A percentile compares a stretch with the other conserved stretches of the same genome.
Conservation (phyloP, 2,797 vertebrate species). For the Hypotaenidia okinawae region DNA sequence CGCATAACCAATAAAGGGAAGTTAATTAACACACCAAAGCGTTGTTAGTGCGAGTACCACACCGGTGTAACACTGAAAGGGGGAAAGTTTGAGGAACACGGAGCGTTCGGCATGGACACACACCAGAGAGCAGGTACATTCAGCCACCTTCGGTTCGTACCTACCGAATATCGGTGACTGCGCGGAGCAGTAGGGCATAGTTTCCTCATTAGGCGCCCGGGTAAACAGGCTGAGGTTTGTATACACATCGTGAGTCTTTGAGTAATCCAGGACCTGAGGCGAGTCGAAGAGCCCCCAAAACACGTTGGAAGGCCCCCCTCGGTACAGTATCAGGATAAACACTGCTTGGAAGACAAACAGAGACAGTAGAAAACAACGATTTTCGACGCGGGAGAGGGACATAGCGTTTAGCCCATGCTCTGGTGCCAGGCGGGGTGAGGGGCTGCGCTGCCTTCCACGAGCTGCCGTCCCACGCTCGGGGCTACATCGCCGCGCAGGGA, state of each 20-base stretch:
- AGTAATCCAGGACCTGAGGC: constrained; percentile 57
- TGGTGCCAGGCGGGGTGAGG: not conserved
- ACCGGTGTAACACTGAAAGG: not conserved
- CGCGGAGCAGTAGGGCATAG: constrained; percentile 26
- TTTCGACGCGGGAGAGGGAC: constrained; percentile 57
- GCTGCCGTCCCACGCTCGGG: not conserved
- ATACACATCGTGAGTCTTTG: constrained; percentile 69
- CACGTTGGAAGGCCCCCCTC: constrained; percentile 40
- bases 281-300: constrained; percentile 16
- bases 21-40: not conserved
- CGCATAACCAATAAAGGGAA: fast-evolving
- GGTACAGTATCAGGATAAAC: constrained; percentile 73
- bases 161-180: constrained; percentile 70
- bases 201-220: not conserved
- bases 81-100: not conserved
- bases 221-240: constrained; percentile 72
- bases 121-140: too few relatives aligned
- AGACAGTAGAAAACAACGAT: constrained; percentile 60
- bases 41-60: not conserved
- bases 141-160: not conserved
- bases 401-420: constrained; percentile 42
- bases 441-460: not conserved
- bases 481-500: not conserved
- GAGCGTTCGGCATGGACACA: fast-evolving
- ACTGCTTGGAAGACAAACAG: constrained; percentile 63